Evolutionary conservation across 2,797 vertebrate species (phyloP).

Genomic region (Martes flavigula): DNA sequence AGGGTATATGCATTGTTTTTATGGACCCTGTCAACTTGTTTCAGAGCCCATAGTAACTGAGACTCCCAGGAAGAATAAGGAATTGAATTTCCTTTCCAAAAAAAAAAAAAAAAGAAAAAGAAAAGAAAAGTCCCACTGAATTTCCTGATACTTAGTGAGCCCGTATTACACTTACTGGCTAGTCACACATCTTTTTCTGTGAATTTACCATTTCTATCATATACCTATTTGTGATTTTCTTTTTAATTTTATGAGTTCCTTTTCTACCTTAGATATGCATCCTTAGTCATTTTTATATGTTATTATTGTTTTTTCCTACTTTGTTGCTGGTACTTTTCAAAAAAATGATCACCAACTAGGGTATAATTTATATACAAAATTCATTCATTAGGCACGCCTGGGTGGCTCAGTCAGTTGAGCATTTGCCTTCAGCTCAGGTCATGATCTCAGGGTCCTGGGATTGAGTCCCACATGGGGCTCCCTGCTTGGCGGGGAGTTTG

Average conservation of each 20-base stretch:
- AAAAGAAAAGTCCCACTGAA: background rate
- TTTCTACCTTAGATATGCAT: background rate
- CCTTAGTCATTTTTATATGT: background rate
- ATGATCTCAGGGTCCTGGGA: background rate
- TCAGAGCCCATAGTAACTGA: background rate
- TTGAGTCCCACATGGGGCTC: background rate
- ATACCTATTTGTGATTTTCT: background rate
- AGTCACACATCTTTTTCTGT: background rate
- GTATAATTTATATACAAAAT: background rate
- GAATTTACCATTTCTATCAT: background rate
- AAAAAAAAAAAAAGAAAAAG: no score
- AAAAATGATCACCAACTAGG: background rate
- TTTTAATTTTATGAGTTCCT: background rate
- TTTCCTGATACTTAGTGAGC: background rate
- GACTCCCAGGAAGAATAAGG: background rate
- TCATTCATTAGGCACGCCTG: background rate
- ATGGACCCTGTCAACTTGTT: background rate
- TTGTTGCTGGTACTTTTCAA: background rate
- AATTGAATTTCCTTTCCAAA: background rate
- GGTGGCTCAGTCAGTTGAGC: background rate
- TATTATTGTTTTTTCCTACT: background rate
- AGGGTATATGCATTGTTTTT: background rate
- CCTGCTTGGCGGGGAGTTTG: background rate
- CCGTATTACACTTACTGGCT: background rate
- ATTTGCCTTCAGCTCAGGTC: no score